Evolutionary conservation across 2,113 vertebrate genomes (phyloP).

Genomic region (Numida meleagris): DNA sequence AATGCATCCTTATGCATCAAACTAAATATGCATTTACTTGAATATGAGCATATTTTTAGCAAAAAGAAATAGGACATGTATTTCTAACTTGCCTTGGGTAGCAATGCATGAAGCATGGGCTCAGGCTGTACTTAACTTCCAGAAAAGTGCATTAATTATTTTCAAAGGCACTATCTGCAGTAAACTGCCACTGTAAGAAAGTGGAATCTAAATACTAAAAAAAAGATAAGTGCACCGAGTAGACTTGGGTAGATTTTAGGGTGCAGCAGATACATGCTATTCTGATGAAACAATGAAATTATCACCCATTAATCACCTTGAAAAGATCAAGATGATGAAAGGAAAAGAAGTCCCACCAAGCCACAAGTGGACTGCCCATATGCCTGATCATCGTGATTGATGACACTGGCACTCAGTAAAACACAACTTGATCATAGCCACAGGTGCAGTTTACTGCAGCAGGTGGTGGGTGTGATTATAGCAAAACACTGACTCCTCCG

Average conservation of each 20-base stretch:
- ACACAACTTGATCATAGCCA: background rate
- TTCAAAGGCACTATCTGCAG: background rate
- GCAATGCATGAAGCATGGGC: background rate
- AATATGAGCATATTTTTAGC: background rate
- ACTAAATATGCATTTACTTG: constrained; percentile 12
- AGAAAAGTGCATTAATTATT: background rate
- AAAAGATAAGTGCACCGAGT: background rate
- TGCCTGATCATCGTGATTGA: background rate
- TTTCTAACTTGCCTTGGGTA: background rate
- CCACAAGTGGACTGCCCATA: background rate
- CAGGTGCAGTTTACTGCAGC: background rate
- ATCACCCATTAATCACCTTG: background rate
- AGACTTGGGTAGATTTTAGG: background rate
- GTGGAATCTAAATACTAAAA: background rate
- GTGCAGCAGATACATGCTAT: background rate
- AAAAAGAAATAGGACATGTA: background rate
- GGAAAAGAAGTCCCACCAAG: background rate
- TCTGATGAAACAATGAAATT: background rate
- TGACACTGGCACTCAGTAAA: background rate
- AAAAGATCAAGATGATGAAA: background rate
- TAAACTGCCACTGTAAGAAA: background rate
- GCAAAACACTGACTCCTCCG: background rate
- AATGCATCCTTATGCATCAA: background rate
- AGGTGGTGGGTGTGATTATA: background rate
- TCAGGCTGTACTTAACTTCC: background rate